Conservation (phyloP, 2,113 vertebrate species). For the Ptychochromis oligacanthus region DNA sequence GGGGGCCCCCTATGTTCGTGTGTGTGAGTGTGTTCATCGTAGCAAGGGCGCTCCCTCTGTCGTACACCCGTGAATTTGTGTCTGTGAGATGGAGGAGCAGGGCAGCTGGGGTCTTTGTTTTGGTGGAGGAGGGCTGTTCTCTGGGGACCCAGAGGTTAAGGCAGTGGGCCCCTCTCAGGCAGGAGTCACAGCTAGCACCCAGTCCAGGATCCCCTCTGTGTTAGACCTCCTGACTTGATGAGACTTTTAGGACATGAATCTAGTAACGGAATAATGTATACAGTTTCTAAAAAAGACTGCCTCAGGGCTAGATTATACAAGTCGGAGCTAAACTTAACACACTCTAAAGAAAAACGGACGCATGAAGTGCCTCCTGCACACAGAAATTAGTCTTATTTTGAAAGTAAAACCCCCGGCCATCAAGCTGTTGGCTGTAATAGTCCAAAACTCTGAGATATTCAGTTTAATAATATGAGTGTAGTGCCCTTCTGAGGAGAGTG, state of each 20-base stretch:
- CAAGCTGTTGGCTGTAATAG: neutral
- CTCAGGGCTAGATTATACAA: neutral
- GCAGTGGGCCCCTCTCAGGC: constrained; percentile 69
- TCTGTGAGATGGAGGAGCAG: constrained; percentile 69
- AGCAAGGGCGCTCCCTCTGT: constrained; percentile 66
- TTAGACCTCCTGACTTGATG: constrained; percentile 23
- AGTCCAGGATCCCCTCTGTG: constrained; percentile 32
- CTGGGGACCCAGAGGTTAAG: constrained; percentile 75
- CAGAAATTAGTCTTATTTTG: neutral
- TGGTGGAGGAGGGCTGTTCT: constrained; percentile 76
- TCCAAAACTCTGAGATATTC: neutral
- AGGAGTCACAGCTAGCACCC: constrained; percentile 72
- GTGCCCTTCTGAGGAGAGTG: neutral
- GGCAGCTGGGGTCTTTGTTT: constrained; percentile 85
- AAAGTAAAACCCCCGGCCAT: neutral
- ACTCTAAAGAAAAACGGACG: neutral
- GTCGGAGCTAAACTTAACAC: neutral
- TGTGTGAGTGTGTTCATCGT: constrained; percentile 53
- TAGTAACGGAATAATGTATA: neutral
- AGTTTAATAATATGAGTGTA: neutral
- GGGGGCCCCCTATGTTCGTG: constrained; percentile 73
- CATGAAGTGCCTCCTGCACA: neutral
- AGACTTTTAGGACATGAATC: constrained; percentile 24
- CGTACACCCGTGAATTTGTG: constrained; percentile 52
- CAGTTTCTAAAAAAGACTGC: neutral